These are phyloP conservation scores for Tetraodon nigroviridis DNA, from an alignment of 2,113 vertebrate species.

Conservation along the genomic window DNA sequence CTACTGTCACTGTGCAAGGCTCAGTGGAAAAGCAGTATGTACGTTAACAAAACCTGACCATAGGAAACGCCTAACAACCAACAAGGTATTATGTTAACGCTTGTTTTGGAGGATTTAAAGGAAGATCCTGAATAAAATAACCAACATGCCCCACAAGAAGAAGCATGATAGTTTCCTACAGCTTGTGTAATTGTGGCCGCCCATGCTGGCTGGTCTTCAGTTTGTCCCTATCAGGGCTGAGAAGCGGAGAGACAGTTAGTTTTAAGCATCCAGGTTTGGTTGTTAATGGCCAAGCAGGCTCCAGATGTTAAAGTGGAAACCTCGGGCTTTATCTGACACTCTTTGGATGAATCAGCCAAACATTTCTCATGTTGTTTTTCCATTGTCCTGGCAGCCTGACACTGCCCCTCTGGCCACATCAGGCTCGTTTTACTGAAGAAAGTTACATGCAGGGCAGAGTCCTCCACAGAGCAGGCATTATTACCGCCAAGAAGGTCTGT, in stretches of 20 bases:
- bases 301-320: constrained; percentile 60
- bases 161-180: constrained; percentile 3
- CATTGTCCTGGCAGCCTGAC: constrained; percentile 11
- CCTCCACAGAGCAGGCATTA: constrained; percentile 31
- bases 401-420: constrained; percentile 15
- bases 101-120: not conserved
- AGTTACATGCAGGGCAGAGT: constrained; percentile 15
- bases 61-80: constrained; percentile 1
- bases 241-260: constrained; percentile 30
- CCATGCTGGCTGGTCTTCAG: constrained; percentile 18
- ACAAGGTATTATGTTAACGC: too few relatives aligned
- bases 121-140: not conserved
- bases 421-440: constrained; percentile 22
- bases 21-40: constrained; percentile 5
- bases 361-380: constrained; percentile 53
- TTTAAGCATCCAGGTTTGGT: constrained; percentile 35
- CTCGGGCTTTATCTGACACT: constrained; percentile 37
- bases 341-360: constrained; percentile 53
- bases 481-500: too few relatives aligned
- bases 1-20: constrained; percentile 12
- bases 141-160: too few relatives aligned
- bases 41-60: not conserved
- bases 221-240: constrained; percentile 60
- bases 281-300: constrained; percentile 23
- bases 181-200: constrained; percentile 6